phyloP scores from a whole-genome alignment of 2,797 vertebrate species.

The Sebastes minor region DNA sequence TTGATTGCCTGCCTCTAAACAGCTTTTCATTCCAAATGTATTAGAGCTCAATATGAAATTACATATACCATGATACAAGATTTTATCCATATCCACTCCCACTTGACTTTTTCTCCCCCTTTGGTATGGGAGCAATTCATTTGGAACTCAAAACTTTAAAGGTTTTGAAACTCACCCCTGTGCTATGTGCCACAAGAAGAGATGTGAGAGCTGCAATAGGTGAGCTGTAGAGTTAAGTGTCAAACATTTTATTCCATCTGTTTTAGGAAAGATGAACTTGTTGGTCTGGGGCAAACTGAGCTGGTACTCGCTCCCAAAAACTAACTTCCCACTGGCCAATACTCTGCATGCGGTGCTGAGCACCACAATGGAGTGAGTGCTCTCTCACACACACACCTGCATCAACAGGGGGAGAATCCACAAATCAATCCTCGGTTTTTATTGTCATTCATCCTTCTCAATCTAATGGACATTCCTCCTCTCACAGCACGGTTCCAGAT shows the following conservation, averaged over 20 bases:
- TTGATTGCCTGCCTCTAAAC: no score
- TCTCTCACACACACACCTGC: neutral
- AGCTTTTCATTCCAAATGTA: neutral
- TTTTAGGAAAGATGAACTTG: conserved; percentile 82
- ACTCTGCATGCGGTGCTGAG: conserved; percentile 79
- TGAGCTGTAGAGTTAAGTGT: neutral
- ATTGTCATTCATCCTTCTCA: no score
- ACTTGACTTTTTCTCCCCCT: neutral
- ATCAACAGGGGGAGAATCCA: neutral
- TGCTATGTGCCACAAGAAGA: neutral
- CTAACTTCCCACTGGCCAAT: conserved; percentile 74
- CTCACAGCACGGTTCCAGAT: conserved; percentile 73
- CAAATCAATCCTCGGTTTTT: neutral
- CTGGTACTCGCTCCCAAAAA: conserved; percentile 72
- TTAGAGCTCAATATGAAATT: neutral
- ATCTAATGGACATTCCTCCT: neutral
- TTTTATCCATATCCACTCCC: neutral
- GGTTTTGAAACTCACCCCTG: neutral
- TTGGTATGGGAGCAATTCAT: neutral
- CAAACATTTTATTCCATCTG: neutral
- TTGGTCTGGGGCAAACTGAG: conserved; percentile 80
- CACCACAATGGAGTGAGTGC: conserved; percentile 70
- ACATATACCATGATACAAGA: neutral
- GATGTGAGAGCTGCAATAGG: neutral
- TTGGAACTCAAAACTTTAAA: neutral